Percentiles rank a stretch among this genome's conserved stretches.
These are phyloP conservation scores for Xerus rutilus DNA, from an alignment of 2,797 vertebrate genomes.

Conservation along the genomic window DNA sequence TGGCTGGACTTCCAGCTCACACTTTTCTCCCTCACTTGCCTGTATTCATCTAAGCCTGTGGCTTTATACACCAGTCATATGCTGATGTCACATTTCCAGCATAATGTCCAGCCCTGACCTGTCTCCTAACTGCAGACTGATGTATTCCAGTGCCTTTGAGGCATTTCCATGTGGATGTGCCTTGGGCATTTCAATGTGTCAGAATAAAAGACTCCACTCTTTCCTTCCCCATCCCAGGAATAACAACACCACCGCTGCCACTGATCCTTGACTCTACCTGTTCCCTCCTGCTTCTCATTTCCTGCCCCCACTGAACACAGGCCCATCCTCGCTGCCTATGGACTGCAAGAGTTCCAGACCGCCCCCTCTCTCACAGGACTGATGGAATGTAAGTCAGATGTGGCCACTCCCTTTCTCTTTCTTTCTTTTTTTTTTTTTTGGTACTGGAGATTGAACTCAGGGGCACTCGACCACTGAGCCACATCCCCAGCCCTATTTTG, in stretches of 20 bases:
- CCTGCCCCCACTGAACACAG: fast-evolving
- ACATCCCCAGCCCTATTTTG: no score
- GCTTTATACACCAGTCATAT: neutral
- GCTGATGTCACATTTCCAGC: neutral
- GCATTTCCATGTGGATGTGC: neutral
- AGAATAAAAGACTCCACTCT: neutral
- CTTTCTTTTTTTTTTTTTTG: no score
- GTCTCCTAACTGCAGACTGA: neutral
- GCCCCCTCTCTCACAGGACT: neutral
- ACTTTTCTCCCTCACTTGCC: neutral
- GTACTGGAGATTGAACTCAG: no score
- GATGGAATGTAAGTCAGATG: neutral
- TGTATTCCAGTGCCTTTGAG: neutral
- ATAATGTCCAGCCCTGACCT: neutral
- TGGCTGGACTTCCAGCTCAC: neutral
- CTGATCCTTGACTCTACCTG: neutral
- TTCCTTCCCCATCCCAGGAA: neutral
- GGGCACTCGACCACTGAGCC: no score
- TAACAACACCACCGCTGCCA: neutral
- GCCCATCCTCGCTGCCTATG: neutral
- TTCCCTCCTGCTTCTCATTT: neutral
- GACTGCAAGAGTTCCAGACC: fast-evolving
- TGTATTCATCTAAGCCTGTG: neutral
- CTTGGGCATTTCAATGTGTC: neutral
- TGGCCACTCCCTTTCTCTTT: no score